Conservation (phyloP, 2,888 invertebrate genomes). For the Cantharis rufa region DNA sequence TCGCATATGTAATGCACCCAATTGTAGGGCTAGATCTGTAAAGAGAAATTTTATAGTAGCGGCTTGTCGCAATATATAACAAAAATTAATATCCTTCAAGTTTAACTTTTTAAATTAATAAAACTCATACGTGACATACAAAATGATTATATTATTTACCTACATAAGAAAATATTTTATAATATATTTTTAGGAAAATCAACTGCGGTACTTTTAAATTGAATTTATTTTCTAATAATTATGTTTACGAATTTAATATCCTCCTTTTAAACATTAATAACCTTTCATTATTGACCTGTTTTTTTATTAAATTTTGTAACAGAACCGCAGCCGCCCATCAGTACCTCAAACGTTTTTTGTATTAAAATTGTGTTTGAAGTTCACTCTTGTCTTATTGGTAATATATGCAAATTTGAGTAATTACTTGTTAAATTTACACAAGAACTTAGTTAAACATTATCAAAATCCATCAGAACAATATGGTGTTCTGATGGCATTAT, state of each 20-base stretch:
- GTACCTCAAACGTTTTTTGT: neutral
- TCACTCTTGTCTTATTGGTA: neutral
- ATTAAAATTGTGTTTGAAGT: neutral
- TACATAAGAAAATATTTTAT: neutral
- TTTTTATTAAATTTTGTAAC: too few species aligned
- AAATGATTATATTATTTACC: neutral
- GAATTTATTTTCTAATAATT: neutral
- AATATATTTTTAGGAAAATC: neutral
- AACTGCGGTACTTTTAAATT: neutral
- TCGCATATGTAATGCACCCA: too few species aligned
- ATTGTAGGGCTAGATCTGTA: too few species aligned
- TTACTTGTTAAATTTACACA: neutral
- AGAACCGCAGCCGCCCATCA: neutral
- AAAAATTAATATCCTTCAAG: too few species aligned
- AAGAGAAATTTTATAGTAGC: too few species aligned
- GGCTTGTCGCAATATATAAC: too few species aligned
- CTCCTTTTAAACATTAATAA: neutral
- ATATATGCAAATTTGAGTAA: neutral
- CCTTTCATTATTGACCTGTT: neutral
- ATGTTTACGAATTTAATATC: neutral
- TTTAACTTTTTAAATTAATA: neutral
- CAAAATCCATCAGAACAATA: neutral
- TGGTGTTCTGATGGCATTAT: neutral
- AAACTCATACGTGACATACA: neutral
- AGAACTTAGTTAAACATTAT: neutral